Evolutionary conservation across 2,113 vertebrate genomes (phyloP), one percentile per base, ranked within the genome.

Genomic region (Hucho hucho): DNA sequence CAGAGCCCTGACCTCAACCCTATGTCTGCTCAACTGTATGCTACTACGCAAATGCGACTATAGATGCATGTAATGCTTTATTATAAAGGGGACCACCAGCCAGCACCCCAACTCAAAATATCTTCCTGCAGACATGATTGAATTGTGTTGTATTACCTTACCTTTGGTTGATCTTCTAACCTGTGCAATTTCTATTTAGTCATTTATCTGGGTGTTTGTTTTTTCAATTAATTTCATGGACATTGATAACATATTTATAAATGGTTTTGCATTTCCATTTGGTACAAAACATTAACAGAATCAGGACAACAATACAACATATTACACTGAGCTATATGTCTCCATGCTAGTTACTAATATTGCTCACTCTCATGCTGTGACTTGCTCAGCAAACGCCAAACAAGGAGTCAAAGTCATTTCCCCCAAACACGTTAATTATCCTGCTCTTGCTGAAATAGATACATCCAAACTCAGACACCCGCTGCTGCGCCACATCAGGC

Each of bases 331-430:
- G 53, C 53, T 4, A 4, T 20, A 18, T 56, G 14, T 56, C 53
- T 56, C 18, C 16, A 18, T 11, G 37, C 11, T 11, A 9, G 9
- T 43, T 43, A 43, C 37, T 56, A 56, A 56, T 14, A 20, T 56
- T 43, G 53, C 37, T 43, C 37, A 11, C 9, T 13, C 25, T 65
- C 25, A 65, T 28, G 22, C 25, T 64, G 25, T 24, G 4, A 25
- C 13, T 64, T 26, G 64, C 64, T 18, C 64, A 29, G 13, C 9
- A 67, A 66, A 66, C 58, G 77, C 12, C 78, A 53, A 72, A 20
- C 26, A 71, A 26, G 74, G 49, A 76, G 83, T 85, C 77, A 86
- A 76, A 79, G 73, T 81, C 83, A 86, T 86, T 79, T 85, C 47
- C 70, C 70, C 20, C 6, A 64, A 86, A 85, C 79, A 77, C 74